Evolutionary conservation across 2,888 invertebrate genomes (phyloP), one percentile per base, ranked within the genome.

Genomic region (Strigamia crassipes): DNA sequence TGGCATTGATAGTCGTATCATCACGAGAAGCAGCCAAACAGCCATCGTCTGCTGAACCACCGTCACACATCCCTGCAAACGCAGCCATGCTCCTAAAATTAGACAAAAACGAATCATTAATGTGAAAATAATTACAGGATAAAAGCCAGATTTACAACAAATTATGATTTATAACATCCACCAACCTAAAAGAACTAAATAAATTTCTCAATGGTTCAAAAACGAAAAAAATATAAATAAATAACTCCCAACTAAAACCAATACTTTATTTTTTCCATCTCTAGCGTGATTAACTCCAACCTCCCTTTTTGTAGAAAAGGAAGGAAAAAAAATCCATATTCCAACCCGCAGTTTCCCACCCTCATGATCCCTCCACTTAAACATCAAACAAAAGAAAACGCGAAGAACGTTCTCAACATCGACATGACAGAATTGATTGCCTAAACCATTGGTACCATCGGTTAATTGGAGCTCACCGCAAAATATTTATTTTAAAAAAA

Each of bases 61-160:
- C 97, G 91, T 97, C 97, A 91, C 97, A 97, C 96, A 98, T 97
- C 86, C 97, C 96, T 84, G 97, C 97, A 90, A 98, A 98, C 83
- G 97, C 97, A 87, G 98, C 97, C 94, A 99, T 97, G 84, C 97
- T 97, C 86, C 89, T 88, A 66, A 13, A 66, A 66, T 27, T 66
- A 66, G 15, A 27, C 4, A 66, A 66, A 66, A 66, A 66, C 23
- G 31, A 66, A 66, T 66, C 66, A 66, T 23, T 66, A 66, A 66
- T 66, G 66, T 66, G 27, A 66, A 66, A 66, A 66, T 66, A 66
- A 66, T 66, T 66, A 66, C 66, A 66, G 66, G 66, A 23, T 66
- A 66, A 66, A 66, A 51, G 8, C 6, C 66, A 15, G 4, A 66
- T 27, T 31, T 66, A 23, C 18, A 31, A 27, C 66, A 66, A 66